Base-by-base conservation (phyloP, 37 sponge, comb jelly and placozoan genomes). In the Lycopodina hypogea region DNA sequence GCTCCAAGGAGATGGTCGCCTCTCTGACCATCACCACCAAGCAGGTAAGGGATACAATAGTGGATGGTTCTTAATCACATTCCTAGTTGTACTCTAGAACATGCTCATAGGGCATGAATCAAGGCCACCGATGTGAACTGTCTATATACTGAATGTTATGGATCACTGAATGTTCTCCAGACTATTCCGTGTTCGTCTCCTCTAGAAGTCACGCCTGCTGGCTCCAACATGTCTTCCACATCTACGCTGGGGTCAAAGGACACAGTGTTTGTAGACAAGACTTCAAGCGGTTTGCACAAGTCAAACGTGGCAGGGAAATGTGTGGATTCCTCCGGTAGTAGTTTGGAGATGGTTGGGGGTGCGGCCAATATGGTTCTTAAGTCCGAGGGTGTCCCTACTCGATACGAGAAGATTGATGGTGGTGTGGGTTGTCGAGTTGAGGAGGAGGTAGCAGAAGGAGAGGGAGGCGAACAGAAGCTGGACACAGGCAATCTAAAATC, bases 21-120 rank as follows among this genome's bases (percentile, higher is more conserved):
- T 72, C 65, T 1, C 78, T 83, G 23, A 72, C 83, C 37, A 76
- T 84, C 59, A 76, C 30, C 24, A 76, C 32, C 0, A 71, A 64
- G 60, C 58, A 80, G 85, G 88, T 82, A 1, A 33, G 84, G 17
- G 3, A 29, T 3, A 42, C 4, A 12, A 3, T 9, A 11, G 32
- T 62, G 64, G 48, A 9, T 45, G 48, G 48, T 45, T 45, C 9
- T 45, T 12, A 9, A 45, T 45, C 8, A 9, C 48, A 45, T 45
- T 4, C n/a, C n/a, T n/a, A n/a, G n/a, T n/a, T n/a, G n/a, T n/a
- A n/a, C n/a, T n/a, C n/a, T n/a, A n/a, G n/a, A n/a, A n/a, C n/a
- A n/a, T n/a, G n/a, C n/a, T n/a, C n/a, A n/a, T n/a, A n/a, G n/a
- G n/a, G n/a, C n/a, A n/a, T n/a, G n/a, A n/a, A n/a, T n/a, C n/a